These are phyloP conservation scores for Macrocentrus cingulum DNA, from an alignment of 1,140 invertebrate species.

Conservation along the genomic window DNA sequence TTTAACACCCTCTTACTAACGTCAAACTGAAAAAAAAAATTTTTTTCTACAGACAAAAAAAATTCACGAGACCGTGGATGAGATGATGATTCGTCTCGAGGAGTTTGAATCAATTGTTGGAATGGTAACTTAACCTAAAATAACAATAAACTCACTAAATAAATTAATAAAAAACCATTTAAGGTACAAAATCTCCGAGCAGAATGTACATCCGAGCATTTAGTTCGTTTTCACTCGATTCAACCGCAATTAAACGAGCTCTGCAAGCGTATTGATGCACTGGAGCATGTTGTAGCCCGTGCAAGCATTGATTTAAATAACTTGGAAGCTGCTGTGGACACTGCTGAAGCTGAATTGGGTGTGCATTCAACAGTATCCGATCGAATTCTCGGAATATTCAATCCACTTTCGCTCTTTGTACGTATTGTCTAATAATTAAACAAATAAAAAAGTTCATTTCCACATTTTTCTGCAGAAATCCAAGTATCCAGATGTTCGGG, in stretches of 20 bases:
- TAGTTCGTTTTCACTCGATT: constrained; percentile 33
- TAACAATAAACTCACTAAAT: neutral
- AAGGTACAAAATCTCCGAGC: constrained; percentile 39
- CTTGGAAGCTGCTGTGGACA: constrained; percentile 41
- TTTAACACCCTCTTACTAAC: too few relatives aligned
- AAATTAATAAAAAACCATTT: neutral
- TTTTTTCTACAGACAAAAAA: constrained; percentile 33
- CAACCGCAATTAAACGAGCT: constrained; percentile 34
- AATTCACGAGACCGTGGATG: constrained; percentile 39
- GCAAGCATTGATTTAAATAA: constrained; percentile 38
- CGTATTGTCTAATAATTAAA: constrained; percentile 5
- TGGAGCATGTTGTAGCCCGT: constrained; percentile 40
- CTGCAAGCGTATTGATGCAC: constrained; percentile 38
- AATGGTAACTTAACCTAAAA: constrained; percentile 35
- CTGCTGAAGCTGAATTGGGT: constrained; percentile 39
- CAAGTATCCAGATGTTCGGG: constrained; percentile 33
- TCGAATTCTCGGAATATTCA: constrained; percentile 41
- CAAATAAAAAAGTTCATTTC: too few relatives aligned
- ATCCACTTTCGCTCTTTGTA: constrained; percentile 39
- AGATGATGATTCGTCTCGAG: constrained; percentile 42
- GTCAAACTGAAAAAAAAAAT: too few relatives aligned
- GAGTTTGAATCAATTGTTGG: constrained; percentile 45
- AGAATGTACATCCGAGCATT: constrained; percentile 39
- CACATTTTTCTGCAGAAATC: too few relatives aligned
- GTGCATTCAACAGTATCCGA: constrained; percentile 37